Percentiles rank a stretch among this genome's conserved stretches.
These are phyloP conservation scores for Epinephelus coioides DNA, from an alignment of 2,797 vertebrate species.

Conservation along the genomic window DNA sequence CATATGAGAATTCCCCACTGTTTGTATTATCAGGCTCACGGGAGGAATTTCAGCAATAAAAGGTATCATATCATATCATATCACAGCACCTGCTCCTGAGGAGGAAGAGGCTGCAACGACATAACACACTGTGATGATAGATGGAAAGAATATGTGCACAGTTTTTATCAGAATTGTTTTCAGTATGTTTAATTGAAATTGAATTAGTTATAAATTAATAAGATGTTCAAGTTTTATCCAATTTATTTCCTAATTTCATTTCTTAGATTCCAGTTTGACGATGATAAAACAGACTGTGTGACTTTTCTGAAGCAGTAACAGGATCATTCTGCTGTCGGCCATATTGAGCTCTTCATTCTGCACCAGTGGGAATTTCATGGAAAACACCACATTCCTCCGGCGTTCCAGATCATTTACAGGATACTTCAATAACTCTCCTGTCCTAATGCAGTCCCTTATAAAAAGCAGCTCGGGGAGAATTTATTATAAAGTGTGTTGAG, in stretches of 20 bases:
- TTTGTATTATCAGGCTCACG: slow-evolving; percentile 27
- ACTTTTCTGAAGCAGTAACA: neutral
- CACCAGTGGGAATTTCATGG: slow-evolving; percentile 33
- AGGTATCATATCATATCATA: slow-evolving; percentile 22
- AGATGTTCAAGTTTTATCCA: neutral
- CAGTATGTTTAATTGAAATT: neutral
- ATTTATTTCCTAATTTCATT: neutral
- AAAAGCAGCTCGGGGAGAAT: slow-evolving; percentile 35
- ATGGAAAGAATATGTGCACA: neutral
- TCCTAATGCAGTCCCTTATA: slow-evolving; percentile 44
- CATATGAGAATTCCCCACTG: slow-evolving; percentile 16
- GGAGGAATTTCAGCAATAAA: slow-evolving; percentile 53
- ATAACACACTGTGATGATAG: slow-evolving; percentile 24
- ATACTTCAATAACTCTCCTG: slow-evolving; percentile 49
- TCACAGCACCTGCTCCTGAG: slow-evolving; percentile 40
- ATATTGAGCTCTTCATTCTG: slow-evolving; percentile 17
- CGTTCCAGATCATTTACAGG: slow-evolving; percentile 53
- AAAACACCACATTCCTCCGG: slow-evolving; percentile 57
- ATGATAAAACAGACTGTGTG: neutral
- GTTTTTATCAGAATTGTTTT: neutral
- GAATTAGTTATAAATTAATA: neutral
- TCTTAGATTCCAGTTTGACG: neutral
- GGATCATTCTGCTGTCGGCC: neutral
- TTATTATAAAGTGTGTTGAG: slow-evolving; percentile 50
- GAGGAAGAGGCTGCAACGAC: slow-evolving; percentile 29